phyloP scores from a whole-genome alignment of 2,888 invertebrate genomes.

The Epirrhoe alternata region DNA sequence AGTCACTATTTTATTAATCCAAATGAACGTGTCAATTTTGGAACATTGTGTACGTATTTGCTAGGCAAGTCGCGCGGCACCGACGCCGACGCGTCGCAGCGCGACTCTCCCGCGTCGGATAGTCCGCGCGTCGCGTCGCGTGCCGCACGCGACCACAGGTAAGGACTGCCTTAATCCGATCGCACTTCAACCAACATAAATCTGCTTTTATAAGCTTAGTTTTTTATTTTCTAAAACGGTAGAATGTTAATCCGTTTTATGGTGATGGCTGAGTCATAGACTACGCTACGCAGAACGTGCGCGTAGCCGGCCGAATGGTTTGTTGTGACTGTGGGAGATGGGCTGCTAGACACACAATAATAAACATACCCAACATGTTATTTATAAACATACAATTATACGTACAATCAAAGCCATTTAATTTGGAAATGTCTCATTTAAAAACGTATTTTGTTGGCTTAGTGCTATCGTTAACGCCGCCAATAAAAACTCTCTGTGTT shows the following conservation, averaged over 20 bases:
- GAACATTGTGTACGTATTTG: neutral
- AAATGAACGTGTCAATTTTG: too few relatives aligned
- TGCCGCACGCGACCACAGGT: conserved; percentile 16
- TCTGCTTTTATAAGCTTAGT: conserved; percentile 24
- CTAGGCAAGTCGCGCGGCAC: neutral
- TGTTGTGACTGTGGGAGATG: conserved; percentile 2
- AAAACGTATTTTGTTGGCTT: neutral
- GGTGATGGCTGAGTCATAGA: conserved; percentile 4
- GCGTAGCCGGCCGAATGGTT: neutral
- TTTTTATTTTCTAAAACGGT: conserved; percentile 2
- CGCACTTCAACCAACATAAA: conserved; percentile 16
- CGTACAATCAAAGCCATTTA: too few relatives aligned
- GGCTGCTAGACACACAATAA: conserved; percentile 2
- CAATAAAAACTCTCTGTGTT: neutral
- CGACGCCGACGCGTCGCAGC: neutral
- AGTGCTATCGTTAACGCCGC: neutral
- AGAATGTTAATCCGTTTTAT: conserved; percentile 9
- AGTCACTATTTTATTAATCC: too few relatives aligned
- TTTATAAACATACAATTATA: too few relatives aligned
- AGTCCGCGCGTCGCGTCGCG: conserved; percentile 4
- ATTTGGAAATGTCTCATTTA: neutral
- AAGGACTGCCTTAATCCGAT: conserved; percentile 18
- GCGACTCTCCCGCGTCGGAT: neutral
- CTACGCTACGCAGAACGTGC: neutral
- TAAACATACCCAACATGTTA: neutral